Conservation (phyloP, 1,140 invertebrate genomes). For the Drosophila murphyi region DNA sequence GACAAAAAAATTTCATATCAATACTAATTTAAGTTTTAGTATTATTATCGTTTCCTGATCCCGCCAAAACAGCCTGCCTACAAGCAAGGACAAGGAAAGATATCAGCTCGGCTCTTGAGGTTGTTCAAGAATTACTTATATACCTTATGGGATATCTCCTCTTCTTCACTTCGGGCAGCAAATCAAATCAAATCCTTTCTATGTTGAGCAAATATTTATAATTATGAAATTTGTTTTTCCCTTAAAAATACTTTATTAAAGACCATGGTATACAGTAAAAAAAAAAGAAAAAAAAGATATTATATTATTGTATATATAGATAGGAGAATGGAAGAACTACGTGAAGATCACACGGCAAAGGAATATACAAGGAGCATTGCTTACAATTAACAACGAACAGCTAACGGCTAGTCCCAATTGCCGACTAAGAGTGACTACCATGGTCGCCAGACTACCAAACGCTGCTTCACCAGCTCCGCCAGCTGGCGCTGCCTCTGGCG, state of each 20-base stretch:
- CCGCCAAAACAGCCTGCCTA: too few species aligned
- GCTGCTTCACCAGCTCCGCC: constrained; percentile 56
- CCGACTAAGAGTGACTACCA: constrained; percentile 51
- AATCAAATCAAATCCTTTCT: too few species aligned
- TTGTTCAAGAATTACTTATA: too few species aligned
- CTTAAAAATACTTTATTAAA: constrained; percentile 46
- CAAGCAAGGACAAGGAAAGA: too few species aligned
- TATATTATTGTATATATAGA: not conserved
- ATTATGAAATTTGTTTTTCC: not conserved
- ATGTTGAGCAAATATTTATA: too few species aligned
- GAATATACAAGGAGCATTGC: constrained; percentile 59
- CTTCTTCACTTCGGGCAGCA: too few species aligned
- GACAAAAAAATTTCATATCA: too few species aligned
- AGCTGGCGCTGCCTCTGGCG: constrained; percentile 66
- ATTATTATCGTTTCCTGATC: too few species aligned
- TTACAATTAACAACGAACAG: constrained; percentile 20
- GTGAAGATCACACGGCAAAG: constrained; percentile 60
- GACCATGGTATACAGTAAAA: constrained; percentile 28
- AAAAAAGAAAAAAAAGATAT: constrained; percentile 32
- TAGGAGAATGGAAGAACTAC: constrained; percentile 63
- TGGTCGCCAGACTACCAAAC: constrained; percentile 75
- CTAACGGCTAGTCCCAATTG: constrained; percentile 38
- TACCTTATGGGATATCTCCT: too few species aligned
- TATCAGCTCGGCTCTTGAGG: too few species aligned
- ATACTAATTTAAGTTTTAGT: too few species aligned